Evolutionary conservation across 2,113 vertebrate species (phyloP), one percentile per base, ranked within the genome.

Genomic region (Spilogale gracilis): DNA sequence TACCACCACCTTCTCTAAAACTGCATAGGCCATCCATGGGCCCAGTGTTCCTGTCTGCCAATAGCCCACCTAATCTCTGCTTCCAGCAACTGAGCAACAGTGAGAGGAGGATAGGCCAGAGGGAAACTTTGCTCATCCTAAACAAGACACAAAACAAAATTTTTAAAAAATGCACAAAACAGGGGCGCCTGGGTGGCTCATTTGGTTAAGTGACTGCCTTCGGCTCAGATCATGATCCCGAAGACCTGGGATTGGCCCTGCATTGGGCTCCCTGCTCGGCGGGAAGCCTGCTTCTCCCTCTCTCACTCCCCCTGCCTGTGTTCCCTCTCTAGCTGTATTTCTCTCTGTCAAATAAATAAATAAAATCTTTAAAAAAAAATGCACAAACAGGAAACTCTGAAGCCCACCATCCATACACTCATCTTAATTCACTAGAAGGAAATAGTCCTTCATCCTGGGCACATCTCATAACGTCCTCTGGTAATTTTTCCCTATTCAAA

Each of bases 121-220:
- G 30, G 30, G 18, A 88, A 48, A n/a, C 38, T 91, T 32, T 27
- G 4, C 61, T 18, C 25, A 5, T 91, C 50, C 80, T 76, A 38
- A 88, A 61, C 43, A 88, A 94, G 94, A 83, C 5, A 82, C 4
- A 67, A 76, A 92, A 23, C 73, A 81, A 86, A 78, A 91, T 20
- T 54, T 83, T 9, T 38, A 91, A 94, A 94, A 50, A 91, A 50
- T 43, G 56, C 9, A 56, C 27, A 91, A 32, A 81, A 65, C 20
- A 38, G 54, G 92, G 38, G 38, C 38, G 38, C 38, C 38, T 38
- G 38, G 38, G 38, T 38, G 38, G 38, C 38, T 38, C 38, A 38
- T 38, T 38, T 38, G 38, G 38, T 38, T 38, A 38, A 38, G 38
- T 38, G 38, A 38, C 38, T 38, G 38, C 38, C 38, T 38, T 38